Evolutionary conservation across 1,140 invertebrate genomes (phyloP).

Genomic region (Heliothis subflexa): DNA sequence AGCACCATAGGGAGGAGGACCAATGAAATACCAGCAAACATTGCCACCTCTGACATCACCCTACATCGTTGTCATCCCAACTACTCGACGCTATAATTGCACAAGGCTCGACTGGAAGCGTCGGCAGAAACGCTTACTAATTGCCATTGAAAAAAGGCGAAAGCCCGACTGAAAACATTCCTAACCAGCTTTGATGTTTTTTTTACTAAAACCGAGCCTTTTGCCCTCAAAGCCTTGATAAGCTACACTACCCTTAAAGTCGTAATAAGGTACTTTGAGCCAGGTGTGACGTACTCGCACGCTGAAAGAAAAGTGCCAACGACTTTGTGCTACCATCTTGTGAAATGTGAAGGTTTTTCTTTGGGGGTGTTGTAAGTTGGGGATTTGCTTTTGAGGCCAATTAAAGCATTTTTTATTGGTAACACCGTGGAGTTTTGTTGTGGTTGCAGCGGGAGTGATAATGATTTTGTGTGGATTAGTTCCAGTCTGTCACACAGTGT

Average conservation of each 20-base stretch:
- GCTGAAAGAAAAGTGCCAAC: constrained; percentile 69
- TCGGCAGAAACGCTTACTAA: constrained; percentile 80
- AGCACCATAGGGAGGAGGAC: too few species aligned
- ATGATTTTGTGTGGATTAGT: too few species aligned
- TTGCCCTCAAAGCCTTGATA: constrained; percentile 76
- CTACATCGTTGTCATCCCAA: constrained; percentile 46
- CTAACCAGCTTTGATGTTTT: constrained; percentile 80
- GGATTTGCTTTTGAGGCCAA: constrained; percentile 31
- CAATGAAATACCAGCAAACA: not conserved
- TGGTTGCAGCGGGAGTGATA: too few species aligned
- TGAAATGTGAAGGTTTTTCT: constrained; percentile 67
- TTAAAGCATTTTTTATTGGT: constrained; percentile 39
- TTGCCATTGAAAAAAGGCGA: constrained; percentile 86
- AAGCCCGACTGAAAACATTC: constrained; percentile 83
- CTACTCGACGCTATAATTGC: constrained; percentile 80
- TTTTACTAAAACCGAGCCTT: constrained; percentile 67
- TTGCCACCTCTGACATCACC: constrained; percentile 22
- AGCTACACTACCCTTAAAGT: constrained; percentile 78
- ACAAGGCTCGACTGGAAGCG: constrained; percentile 79
- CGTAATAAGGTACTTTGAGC: constrained; percentile 83
- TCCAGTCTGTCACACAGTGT: too few species aligned
- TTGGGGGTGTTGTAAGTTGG: constrained; percentile 56
- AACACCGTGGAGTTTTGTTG: constrained; percentile 10
- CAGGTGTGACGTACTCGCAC: constrained; percentile 75
- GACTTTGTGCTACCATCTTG: constrained; percentile 67